Base-by-base conservation (phyloP, 2,888 invertebrate species). In the Aquatica leii region DNA sequence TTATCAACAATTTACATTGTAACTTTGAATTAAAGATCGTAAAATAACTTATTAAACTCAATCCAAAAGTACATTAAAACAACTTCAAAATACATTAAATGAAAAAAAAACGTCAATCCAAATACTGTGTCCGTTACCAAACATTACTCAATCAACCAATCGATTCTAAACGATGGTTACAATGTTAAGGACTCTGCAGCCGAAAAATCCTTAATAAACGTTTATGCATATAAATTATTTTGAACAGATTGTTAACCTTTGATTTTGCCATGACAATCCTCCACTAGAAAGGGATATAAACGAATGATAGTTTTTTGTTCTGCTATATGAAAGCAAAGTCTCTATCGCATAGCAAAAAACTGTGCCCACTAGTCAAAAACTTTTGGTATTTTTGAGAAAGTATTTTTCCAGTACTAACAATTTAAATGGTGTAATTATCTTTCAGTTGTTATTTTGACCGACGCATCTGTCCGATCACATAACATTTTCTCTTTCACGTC, bases 381-480 rank as follows among this genome's bases (percentile, higher is more conserved):
- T 71, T 73, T 48, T 73, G 69, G 15, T 71, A 12, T n/a, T 68
- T 48, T 54, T 63, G 37, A 14, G 68, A 53, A 73, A 53, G 51
- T 70, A 71, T 43, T 55, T 18, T 37, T 40, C 20, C 6, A 21
- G 14, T 1, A 70, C 15, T 8, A 70, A 52, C 31, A 41, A 56
- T 21, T 18, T 34, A 15, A 58, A 59, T 48, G 59, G 54, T 37
- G 67, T 60, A 18, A 72, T 49, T n/a, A 64, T 64, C 5, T 34
- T 41, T 65, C 63, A 68, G 53, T 73, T 73, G 57, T 73, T 71
- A n/a, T n/a, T n/a, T n/a, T n/a, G n/a, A n/a, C n/a, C n/a, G n/a
- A n/a, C n/a, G n/a, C n/a, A n/a, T n/a, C n/a, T n/a, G n/a, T n/a
- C n/a, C n/a, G n/a, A n/a, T n/a, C n/a, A n/a, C n/a, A n/a, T n/a